Base-by-base conservation (phyloP, 2,888 invertebrate genomes). In the Pyrgus malvae region DNA sequence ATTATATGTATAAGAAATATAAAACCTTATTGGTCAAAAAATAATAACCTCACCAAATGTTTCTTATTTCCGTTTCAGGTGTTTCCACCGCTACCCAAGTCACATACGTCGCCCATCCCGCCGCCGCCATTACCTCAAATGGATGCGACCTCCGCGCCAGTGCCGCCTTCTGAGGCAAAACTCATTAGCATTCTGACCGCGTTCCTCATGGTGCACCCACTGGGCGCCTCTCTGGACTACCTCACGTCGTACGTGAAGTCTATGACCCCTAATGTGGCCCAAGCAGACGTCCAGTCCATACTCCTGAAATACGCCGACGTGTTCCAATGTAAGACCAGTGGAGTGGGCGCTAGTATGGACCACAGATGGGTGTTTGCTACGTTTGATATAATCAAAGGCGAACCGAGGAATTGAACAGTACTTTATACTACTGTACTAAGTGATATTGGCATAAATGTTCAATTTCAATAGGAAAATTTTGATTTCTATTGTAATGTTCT, bases 111-210 rank as follows among this genome's bases (percentile, higher is more conserved):
- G 0, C 40, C 60, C 0, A 40, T 46, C 0, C 71, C 68, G 0
- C 73, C 72, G 0, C 70, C 70, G 0, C 67, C 71, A 19, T 67
- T 71, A 0, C 69, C 74, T 3, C 72, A 72, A 16, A 25, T 9
- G 0, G 64, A 65, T 45, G 49, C 60, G 12, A 56, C 56, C 1
- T 57, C 66, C 1, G 66, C 67, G 2, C 61, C 71, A 9, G 66
- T 74, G 0, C 64, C 72, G 4, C 68, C 72, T 2, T 70, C 76
- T 5, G 85, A 86, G 51, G 85, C 82, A 3, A 84, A 82, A 57
- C 77, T 87, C 40, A 80, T 86, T 66, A 80, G 83, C 55, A 69
- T 85, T n/a, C 55, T 87, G 17, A 82, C 86, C 4, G 77, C 83
- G 1, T 86, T 85, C 70, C 76, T 86, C 0, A 70, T 86, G 67